phyloP scores from a whole-genome alignment of 2,888 invertebrate genomes.

The Noctua fimbriata region DNA sequence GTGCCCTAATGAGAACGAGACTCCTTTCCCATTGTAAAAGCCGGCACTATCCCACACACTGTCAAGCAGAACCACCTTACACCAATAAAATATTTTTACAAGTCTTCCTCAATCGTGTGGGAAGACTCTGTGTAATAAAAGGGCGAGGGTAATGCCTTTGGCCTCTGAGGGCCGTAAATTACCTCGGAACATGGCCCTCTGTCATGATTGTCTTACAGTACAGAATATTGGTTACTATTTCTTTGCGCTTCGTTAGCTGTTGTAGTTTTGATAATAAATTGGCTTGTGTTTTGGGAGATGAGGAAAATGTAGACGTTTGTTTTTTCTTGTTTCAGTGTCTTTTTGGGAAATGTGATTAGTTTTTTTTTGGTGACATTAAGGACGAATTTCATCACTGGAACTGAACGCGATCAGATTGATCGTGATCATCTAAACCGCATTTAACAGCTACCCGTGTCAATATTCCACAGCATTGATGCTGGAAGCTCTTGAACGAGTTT shows the following conservation, averaged over 20 bases:
- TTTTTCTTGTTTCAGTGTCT: not conserved
- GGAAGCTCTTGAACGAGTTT: not conserved
- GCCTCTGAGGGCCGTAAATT: constrained; percentile 74
- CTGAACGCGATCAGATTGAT: not conserved
- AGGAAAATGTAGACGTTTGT: constrained; percentile 2
- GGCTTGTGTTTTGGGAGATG: constrained; percentile 3
- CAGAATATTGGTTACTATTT: constrained; percentile 63
- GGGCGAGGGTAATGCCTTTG: constrained; percentile 67
- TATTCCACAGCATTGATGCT: not conserved
- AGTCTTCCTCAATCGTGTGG: constrained; percentile 69
- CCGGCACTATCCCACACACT: constrained; percentile 40
- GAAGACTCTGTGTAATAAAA: constrained; percentile 67
- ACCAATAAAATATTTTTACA: constrained; percentile 76
- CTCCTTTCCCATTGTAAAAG: not conserved
- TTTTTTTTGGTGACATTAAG: not conserved
- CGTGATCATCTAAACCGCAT: not conserved
- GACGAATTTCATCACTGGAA: no score
- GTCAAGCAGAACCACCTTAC: constrained; percentile 47
- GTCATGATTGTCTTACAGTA: constrained; percentile 73
- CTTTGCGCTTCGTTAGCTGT: constrained; percentile 59
- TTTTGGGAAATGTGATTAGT: constrained; percentile 1
- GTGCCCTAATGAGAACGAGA: constrained; percentile 17
- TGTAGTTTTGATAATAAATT: constrained; percentile 62
- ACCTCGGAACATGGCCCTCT: constrained; percentile 71
- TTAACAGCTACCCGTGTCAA: not conserved